Percentiles rank a stretch among this genome's conserved stretches.
Evolutionary conservation across 1,140 invertebrate genomes (phyloP).

Genomic region (Panonychus citri): DNA sequence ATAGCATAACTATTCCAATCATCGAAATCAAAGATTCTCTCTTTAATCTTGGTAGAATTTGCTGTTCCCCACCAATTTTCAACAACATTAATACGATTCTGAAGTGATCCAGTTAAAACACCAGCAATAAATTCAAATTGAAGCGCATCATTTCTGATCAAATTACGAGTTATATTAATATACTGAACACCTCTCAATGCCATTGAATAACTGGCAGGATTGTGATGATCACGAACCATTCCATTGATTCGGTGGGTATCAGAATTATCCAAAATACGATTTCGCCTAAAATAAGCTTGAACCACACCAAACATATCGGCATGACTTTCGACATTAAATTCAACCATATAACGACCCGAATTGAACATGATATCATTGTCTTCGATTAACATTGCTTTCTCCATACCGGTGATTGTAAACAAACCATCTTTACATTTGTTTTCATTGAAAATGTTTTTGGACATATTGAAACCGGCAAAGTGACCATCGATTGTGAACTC

Average conservation of each 20-base stretch:
- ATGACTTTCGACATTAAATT: conserved; percentile 71
- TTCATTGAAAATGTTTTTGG: conserved; percentile 54
- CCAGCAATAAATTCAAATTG: conserved; percentile 84
- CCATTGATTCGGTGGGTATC: conserved; percentile 10
- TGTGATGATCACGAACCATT: conserved; percentile 20
- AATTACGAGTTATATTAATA: conserved; percentile 65
- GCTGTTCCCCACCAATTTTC: conserved; percentile 91
- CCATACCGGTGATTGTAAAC: conserved; percentile 74
- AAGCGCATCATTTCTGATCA: conserved; percentile 57
- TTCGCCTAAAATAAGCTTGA: conserved; percentile 14
- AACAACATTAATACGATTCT: conserved; percentile 59
- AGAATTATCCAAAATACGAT: conserved; percentile 13
- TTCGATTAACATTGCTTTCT: conserved; percentile 62
- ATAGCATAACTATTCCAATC: conserved; percentile 97
- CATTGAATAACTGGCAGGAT: conserved; percentile 45
- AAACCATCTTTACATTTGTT: conserved; percentile 60
- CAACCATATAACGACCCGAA: conserved; percentile 55
- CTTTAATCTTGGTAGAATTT: conserved; percentile 42
- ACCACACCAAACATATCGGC: conserved; percentile 52
- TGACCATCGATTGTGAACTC: conserved; percentile 65
- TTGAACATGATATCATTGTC: conserved; percentile 54
- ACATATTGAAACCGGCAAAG: conserved; percentile 50
- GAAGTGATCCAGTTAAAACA: conserved; percentile 57
- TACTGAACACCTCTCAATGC: conserved; percentile 84
- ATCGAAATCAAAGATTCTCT: conserved; percentile 92